A percentile compares a stretch with the other conserved stretches of the same genome.
phyloP scores from a whole-genome alignment of 37 sponge, comb jelly and placozoan species.

The Cladorhizidae sp. region DNA sequence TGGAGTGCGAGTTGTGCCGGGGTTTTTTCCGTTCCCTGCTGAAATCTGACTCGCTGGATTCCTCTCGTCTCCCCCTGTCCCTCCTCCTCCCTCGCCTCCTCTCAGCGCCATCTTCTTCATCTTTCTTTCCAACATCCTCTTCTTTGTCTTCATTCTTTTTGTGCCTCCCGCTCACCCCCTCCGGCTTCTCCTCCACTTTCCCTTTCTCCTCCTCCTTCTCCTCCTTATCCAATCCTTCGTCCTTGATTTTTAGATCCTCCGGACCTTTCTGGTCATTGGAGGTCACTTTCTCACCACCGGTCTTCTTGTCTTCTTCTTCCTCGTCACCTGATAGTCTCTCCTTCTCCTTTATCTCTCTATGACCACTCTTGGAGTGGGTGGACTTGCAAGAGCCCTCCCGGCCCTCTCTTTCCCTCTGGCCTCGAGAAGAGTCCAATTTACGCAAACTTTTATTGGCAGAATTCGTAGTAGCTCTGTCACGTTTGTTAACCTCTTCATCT shows the following conservation, averaged over 20 bases:
- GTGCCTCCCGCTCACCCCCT: neutral
- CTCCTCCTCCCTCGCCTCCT: neutral
- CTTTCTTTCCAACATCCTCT: neutral
- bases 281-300: neutral
- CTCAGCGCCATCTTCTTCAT: neutral
- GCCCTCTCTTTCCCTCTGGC: no score
- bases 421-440: no score
- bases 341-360: no score
- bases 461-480: neutral
- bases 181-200: neutral
- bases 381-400: no score
- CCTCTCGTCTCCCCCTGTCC: neutral
- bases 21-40: no score
- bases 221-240: neutral
- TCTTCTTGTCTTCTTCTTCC: neutral
- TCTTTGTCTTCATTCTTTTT: neutral
- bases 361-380: no score
- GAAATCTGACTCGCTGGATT: neutral
- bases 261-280: neutral
- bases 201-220: neutral
- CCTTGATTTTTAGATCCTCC: neutral
- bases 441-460: neutral
- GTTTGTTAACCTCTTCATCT: neutral
- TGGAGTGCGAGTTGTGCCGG: neutral
- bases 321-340: neutral